Evolutionary conservation across 1,140 invertebrate genomes (phyloP), one percentile per base, ranked within the genome.

Genomic region (Lordiphosa stackelbergi): DNA sequence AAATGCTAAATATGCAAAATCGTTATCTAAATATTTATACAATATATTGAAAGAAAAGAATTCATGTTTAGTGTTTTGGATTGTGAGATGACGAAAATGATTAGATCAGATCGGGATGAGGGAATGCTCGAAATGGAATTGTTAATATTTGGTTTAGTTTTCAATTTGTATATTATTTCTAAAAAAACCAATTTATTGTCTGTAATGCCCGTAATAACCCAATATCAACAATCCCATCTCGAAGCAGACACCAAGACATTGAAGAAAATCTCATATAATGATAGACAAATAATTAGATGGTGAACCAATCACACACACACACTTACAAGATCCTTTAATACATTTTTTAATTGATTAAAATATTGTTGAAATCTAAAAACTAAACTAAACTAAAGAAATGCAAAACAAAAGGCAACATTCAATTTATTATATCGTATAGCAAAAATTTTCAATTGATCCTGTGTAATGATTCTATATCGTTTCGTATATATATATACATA

Each of bases 1-100:
- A 58, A 66, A 74, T 52, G 73, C 75, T 66, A 75, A 81, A 72
- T 74, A 79, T 73, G 78, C 66, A 59, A 81, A 52, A 52, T 79
- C 75, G 75, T 81, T 81, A 81, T 81, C 72, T 83, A 84, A 83
- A 77, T 74, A 81, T 81, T 81, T 75, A 81, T 60, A 75, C 59
- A 31, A 81, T 74, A 79, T 65, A 75, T 68, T 54, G 41, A 61
- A 58, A 66, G 61, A 61, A 66, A 62, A 46, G 48, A 69, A 58
- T 65, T 71, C 70, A 63, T 81, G 77, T 84, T 81, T 84, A 83
- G 63, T 78, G 77, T 83, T 81, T 79, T 70, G 69, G 68, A 71
- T 69, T 66, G 61, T 70, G 66, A 79, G 60, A 73, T 62, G 51
- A 49, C 28, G 24, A 37, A 13, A 19, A 22, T 10, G 19, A 19